Evolutionary conservation across 2,113 vertebrate species (phyloP), one percentile per base, ranked within the genome.

Genomic region (Megalops atlanticus): DNA sequence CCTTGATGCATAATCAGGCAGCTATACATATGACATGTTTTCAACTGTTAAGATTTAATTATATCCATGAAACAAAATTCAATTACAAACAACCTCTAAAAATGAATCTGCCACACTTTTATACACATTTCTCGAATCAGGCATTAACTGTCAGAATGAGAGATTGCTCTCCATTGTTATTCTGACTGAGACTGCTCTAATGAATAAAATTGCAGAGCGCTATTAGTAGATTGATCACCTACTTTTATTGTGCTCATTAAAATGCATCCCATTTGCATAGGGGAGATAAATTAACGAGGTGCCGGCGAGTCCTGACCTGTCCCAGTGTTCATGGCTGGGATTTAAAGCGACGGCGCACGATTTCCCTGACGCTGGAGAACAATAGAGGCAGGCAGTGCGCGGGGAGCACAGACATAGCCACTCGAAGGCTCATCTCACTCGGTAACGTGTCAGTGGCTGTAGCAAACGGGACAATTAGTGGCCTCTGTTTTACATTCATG

Each of bases 161-260:
- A 87, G 86, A 91, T 93, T 88, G 89, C 82, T 84, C 82, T 81
- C 84, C 86, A 82, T 83, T 82, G 86, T 88, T 88, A 86, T 85
- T 82, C 87, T 83, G 88, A 86, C 87, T 89, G 90, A 90, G 90
- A 89, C 88, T 89, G 86, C 87, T 87, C 88, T 89, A 92, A 92
- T 91, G 88, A 93, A 87, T 87, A 91, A 89, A 93, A 92, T 85
- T 80, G 84, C 79, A 83, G 36, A 72, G 70, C 52, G 87, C 88
- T 81, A 90, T 93, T 92, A 90, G 85, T 74, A 79, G 85, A 84
- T 58, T 82, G 88, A 91, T 91, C 89, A 89, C 84, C 86, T 47
- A 84, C 40, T 88, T 90, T 92, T 88, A 90, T 89, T 89, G 52
- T 82, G 85, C 84, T 90, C 89, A 88, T 91, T 92, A 88, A 78